A percentile compares a stretch with the other conserved stretches of the same genome.
phyloP scores from a whole-genome alignment of 2,888 invertebrate genomes.

The Schrankia costaestrigalis region DNA sequence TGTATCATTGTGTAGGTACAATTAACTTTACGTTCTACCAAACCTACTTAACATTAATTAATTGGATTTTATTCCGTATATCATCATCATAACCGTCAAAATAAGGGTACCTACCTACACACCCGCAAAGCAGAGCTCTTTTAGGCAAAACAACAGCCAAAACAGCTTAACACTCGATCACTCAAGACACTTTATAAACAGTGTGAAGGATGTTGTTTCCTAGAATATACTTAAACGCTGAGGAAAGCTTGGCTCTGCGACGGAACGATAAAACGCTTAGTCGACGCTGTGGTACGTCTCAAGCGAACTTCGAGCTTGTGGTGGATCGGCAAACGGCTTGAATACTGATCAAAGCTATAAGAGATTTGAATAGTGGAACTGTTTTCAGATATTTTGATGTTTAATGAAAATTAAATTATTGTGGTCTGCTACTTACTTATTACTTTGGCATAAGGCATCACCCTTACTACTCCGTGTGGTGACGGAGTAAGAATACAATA shows the following conservation, averaged over 20 bases:
- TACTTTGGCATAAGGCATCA: no score
- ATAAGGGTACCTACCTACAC: neutral
- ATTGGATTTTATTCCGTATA: no score
- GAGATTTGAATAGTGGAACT: no score
- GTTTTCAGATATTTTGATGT: no score
- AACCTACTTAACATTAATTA: no score
- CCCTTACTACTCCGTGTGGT: no score
- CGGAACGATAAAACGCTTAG: slow-evolving; percentile 75
- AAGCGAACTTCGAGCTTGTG: slow-evolving; percentile 49
- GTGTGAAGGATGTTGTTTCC: slow-evolving; percentile 21
- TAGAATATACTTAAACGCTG: slow-evolving; percentile 41
- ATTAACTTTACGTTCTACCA: no score
- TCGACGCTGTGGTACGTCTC: slow-evolving; percentile 54
- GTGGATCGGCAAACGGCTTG: slow-evolving; percentile 35
- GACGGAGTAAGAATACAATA: no score
- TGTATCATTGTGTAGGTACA: no score
- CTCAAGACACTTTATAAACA: slow-evolving; percentile 7
- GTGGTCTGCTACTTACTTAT: no score
- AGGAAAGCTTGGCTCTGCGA: slow-evolving; percentile 52
- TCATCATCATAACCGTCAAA: no score
- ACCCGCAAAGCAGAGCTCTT: neutral
- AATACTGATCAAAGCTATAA: slow-evolving; percentile 9
- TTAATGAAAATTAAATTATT: no score
- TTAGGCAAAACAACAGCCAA: neutral
- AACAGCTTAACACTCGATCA: slow-evolving; percentile 4